A percentile compares a stretch with the other conserved stretches of the same genome.
Evolutionary conservation across 2,113 vertebrate species (phyloP).

Genomic region (Cryptotis parvus): DNA sequence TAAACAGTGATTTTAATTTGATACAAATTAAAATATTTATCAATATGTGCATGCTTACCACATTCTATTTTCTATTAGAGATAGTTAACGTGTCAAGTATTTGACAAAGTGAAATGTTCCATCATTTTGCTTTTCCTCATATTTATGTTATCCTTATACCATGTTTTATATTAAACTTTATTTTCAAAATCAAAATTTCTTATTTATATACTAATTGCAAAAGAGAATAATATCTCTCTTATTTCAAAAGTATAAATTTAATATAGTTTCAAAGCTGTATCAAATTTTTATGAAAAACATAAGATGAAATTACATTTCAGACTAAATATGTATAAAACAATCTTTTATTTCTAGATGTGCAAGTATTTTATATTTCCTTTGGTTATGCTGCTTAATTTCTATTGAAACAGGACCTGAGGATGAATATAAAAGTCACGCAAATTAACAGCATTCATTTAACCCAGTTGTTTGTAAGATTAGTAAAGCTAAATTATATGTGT

Average conservation of each 20-base stretch:
- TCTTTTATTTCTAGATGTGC: background rate
- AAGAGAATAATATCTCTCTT: background rate
- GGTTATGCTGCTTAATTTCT: background rate
- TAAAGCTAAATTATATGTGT: background rate
- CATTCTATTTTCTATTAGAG: conserved; percentile 23
- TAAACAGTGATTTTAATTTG: background rate
- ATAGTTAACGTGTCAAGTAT: background rate
- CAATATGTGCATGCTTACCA: background rate
- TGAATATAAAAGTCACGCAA: background rate
- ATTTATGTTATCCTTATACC: background rate
- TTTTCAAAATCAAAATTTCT: background rate
- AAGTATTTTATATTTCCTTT: background rate
- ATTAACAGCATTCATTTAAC: background rate
- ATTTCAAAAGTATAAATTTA: background rate
- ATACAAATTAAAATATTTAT: background rate
- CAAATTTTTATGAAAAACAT: background rate
- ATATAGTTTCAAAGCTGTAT: background rate
- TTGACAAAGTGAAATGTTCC: background rate
- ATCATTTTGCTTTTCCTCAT: conserved; percentile 24
- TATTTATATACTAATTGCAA: background rate
- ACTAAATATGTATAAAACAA: too few species aligned
- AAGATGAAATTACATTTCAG: background rate
- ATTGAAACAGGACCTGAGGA: background rate
- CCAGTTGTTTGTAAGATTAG: background rate
- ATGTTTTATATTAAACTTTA: background rate